Evolutionary conservation across 1,140 invertebrate species (phyloP).

Genomic region (Tetramorium simillimum): DNA sequence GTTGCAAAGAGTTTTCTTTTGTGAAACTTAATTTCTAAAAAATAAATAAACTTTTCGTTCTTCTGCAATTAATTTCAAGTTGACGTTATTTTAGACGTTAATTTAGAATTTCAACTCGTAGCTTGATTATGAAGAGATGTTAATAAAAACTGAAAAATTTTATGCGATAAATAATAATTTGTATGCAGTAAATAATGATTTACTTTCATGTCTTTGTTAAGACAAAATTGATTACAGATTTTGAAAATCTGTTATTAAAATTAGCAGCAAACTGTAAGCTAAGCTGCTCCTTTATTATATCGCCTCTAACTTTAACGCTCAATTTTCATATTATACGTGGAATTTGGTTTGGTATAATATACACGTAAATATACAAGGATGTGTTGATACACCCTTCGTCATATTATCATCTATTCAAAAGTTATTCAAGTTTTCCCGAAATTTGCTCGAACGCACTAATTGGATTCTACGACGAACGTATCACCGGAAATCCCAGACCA

Average conservation of each 20-base stretch:
- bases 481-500: not conserved
- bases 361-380: not conserved
- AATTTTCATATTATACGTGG: not conserved
- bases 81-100: slow-evolving; percentile 9
- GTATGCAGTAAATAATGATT: not conserved
- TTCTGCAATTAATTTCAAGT: not conserved
- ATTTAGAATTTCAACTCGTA: not conserved
- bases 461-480: not conserved
- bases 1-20: not conserved
- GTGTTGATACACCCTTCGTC: not conserved
- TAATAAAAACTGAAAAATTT: not conserved
- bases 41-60: not conserved
- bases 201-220: not conserved
- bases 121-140: not conserved
- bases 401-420: not conserved
- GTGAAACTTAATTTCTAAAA: not conserved
- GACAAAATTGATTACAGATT: not conserved
- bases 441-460: not conserved
- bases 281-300: not conserved
- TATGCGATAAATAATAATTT: not conserved
- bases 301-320: not conserved
- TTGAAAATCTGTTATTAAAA: not conserved
- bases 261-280: not conserved
- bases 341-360: not conserved
- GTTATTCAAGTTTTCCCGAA: not conserved